Conservation (phyloP, 1,140 invertebrate species). For the Diorhabda sublineata region DNA sequence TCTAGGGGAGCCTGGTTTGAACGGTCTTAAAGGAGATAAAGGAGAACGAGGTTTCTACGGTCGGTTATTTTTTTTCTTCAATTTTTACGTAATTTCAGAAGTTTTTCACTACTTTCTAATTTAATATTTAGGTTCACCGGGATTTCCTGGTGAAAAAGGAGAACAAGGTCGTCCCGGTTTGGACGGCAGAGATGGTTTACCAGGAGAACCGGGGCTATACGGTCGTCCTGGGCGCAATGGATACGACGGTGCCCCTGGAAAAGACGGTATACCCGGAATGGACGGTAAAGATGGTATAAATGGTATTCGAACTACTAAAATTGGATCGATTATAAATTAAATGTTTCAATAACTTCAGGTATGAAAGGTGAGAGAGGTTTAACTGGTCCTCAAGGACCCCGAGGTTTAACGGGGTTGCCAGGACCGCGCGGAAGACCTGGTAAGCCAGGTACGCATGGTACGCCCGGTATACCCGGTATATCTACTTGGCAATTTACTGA, state of each 20-base stretch:
- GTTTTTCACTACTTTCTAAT: neutral
- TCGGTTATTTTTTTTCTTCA: slow-evolving; percentile 1
- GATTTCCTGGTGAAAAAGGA: slow-evolving; percentile 43
- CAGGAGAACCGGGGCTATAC: slow-evolving; percentile 81
- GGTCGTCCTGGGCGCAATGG: slow-evolving; percentile 77
- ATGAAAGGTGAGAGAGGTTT: slow-evolving; percentile 50
- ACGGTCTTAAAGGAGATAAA: slow-evolving; percentile 23
- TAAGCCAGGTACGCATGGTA: slow-evolving; percentile 62
- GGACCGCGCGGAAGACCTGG: slow-evolving; percentile 68
- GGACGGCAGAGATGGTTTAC: slow-evolving; percentile 80
- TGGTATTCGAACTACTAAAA: slow-evolving; percentile 51
- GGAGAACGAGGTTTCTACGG: slow-evolving; percentile 31
- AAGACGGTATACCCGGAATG: slow-evolving; percentile 65
- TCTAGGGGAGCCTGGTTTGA: slow-evolving; percentile 13
- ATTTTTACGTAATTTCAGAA: neutral
- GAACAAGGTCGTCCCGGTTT: slow-evolving; percentile 65
- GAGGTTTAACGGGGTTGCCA: slow-evolving; percentile 55
- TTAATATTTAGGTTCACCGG: slow-evolving; percentile 20
- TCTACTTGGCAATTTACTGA: slow-evolving; percentile 62
- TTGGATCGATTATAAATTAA: too few relatives aligned
- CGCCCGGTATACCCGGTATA: slow-evolving; percentile 67
- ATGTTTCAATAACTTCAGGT: slow-evolving; percentile 6
- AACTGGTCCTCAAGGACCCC: slow-evolving; percentile 56
- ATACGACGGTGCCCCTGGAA: slow-evolving; percentile 65
- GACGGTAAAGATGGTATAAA: slow-evolving; percentile 66